Percentiles rank a stretch among this genome's conserved stretches.
Evolutionary conservation across 1,140 invertebrate species (phyloP).

Genomic region (Piezodorus guildinii): DNA sequence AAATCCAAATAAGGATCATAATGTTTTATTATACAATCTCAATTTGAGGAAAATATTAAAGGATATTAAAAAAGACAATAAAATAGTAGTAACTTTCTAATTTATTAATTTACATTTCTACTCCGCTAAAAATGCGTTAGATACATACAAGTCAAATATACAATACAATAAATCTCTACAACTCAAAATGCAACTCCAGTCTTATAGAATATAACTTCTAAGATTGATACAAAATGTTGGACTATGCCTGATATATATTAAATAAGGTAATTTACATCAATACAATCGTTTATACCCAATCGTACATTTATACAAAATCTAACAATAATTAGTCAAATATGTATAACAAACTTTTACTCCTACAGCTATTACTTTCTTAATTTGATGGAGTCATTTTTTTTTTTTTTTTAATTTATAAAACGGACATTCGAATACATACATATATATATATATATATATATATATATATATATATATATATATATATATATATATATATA

Average conservation of each 20-base stretch:
- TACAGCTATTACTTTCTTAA: neutral
- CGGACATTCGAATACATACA: neutral
- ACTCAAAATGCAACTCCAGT: slow-evolving; percentile 21
- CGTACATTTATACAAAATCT: slow-evolving; percentile 3
- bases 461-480: neutral
- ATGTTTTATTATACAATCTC: too few species aligned
- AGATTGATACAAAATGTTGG: slow-evolving; percentile 3
- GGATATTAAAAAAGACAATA: neutral
- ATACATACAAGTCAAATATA: slow-evolving; percentile 21
- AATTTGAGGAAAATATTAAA: too few species aligned
- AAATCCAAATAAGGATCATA: too few species aligned
- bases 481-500: neutral
- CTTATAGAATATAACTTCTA: slow-evolving; percentile 19
- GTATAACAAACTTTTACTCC: slow-evolving; percentile 2
- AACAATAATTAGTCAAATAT: neutral
- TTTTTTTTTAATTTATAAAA: neutral
- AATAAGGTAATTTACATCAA: neutral
- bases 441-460: neutral
- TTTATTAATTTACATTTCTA: slow-evolving; percentile 19
- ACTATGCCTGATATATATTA: neutral
- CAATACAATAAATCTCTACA: slow-evolving; percentile 18
- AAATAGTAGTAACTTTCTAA: slow-evolving; percentile 8
- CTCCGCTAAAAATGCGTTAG: slow-evolving; percentile 13
- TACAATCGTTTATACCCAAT: neutral
- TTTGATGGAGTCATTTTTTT: neutral